Evolutionary conservation across 1,140 invertebrate genomes (phyloP).

Genomic region (Diachasma alloeum): DNA sequence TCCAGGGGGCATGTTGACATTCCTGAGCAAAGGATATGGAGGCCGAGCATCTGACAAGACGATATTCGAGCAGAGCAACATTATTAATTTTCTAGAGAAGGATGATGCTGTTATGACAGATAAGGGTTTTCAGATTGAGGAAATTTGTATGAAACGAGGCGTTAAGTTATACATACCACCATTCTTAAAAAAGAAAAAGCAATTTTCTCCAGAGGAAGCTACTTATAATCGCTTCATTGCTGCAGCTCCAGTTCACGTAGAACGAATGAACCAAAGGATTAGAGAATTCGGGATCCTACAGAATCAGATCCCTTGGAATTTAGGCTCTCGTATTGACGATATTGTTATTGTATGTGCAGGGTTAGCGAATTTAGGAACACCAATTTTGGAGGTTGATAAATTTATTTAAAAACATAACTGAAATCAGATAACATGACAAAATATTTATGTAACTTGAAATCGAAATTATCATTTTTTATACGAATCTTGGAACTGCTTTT

Average conservation of each 20-base stretch:
- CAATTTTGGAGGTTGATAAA: neutral
- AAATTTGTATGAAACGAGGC: neutral
- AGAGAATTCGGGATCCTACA: neutral
- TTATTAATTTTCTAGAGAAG: neutral
- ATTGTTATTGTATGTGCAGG: neutral
- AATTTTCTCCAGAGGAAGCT: conserved; percentile 13
- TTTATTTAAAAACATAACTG: neutral
- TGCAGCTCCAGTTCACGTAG: neutral
- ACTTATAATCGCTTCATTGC: neutral
- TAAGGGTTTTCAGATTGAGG: conserved; percentile 18
- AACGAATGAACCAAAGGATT: conserved; percentile 1
- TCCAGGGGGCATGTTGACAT: no score
- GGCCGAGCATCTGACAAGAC: no score
- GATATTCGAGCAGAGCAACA: no score
- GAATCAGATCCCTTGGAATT: neutral
- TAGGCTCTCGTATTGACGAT: neutral
- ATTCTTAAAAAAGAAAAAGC: conserved; percentile 8
- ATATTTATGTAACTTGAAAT: no score
- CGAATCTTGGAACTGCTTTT: no score
- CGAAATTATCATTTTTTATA: no score
- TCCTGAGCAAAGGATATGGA: no score
- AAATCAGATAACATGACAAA: neutral
- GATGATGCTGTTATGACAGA: conserved; percentile 15
- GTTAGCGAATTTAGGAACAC: neutral
- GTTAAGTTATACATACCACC: neutral